Conservation (phyloP, 2,113 vertebrate species). For the Struthio camelus region DNA sequence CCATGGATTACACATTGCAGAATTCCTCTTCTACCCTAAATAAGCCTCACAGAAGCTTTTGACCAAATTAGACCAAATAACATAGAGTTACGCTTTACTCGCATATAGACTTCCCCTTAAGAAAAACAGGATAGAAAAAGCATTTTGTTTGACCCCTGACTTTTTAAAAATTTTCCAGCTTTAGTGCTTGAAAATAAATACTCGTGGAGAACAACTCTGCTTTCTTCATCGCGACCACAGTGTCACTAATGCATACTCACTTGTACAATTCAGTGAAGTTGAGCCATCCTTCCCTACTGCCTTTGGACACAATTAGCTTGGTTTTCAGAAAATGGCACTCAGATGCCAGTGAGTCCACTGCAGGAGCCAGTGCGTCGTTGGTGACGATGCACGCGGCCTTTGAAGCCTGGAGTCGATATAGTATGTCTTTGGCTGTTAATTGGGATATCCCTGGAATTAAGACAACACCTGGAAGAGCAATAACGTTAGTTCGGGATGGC, state of each 20-base stretch:
- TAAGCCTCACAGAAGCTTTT: background rate
- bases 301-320: slow-evolving; percentile 79
- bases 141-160: too few species aligned
- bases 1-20: background rate
- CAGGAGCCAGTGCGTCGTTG: slow-evolving; percentile 66
- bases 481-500: background rate
- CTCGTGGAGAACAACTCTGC: background rate
- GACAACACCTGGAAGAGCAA: slow-evolving; percentile 68
- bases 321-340: slow-evolving; percentile 74
- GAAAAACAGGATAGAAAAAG: background rate
- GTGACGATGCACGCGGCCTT: slow-evolving; percentile 79
- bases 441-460: slow-evolving; percentile 81
- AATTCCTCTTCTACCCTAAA: background rate
- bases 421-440: slow-evolving; percentile 81
- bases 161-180: too few species aligned
- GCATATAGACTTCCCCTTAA: background rate
- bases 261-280: slow-evolving; percentile 74
- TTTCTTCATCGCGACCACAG: background rate
- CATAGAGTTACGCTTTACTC: background rate
- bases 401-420: slow-evolving; percentile 77
- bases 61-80: background rate
- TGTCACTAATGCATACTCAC: slow-evolving; percentile 61
- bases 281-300: slow-evolving; percentile 77
- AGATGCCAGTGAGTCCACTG: slow-evolving; percentile 74
- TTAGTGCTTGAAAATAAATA: too few species aligned